A percentile compares a stretch with the other conserved stretches of the same genome.
Evolutionary conservation across 2,888 invertebrate genomes (phyloP).

Genomic region (Mycalesis mineus): DNA sequence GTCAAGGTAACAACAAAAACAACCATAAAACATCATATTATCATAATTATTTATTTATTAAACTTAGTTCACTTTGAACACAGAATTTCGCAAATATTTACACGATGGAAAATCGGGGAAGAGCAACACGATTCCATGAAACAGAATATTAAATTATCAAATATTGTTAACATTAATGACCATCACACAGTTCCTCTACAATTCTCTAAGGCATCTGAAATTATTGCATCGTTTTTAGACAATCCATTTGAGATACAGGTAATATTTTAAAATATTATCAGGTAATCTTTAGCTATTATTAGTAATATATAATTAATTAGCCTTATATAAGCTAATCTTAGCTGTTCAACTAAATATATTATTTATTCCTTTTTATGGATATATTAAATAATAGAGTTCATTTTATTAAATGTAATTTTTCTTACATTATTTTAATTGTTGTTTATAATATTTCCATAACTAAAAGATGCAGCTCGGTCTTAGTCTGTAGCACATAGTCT

Average conservation of each 20-base stretch:
- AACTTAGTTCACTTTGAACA: conserved; percentile 8
- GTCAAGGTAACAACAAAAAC: conserved; percentile 38
- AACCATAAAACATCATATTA: neutral
- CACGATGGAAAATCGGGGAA: conserved; percentile 42
- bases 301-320: too few relatives aligned
- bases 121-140: conserved; percentile 38
- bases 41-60: neutral
- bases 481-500: too few relatives aligned
- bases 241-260: conserved; percentile 51
- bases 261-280: conserved; percentile 1
- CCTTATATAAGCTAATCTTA: too few relatives aligned
- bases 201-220: conserved; percentile 31
- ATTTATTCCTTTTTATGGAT: too few relatives aligned
- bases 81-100: conserved; percentile 55
- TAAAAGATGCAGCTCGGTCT: too few relatives aligned
- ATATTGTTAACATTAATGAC: conserved; percentile 45
- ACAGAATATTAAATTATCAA: conserved; percentile 31
- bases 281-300: too few relatives aligned
- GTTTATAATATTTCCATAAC: too few relatives aligned
- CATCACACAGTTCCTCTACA: conserved; percentile 45
- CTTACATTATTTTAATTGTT: too few relatives aligned
- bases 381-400: too few relatives aligned
- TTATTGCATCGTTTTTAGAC: conserved; percentile 45
- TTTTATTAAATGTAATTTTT: too few relatives aligned
- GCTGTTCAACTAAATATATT: too few relatives aligned